Percentiles rank a stretch among this genome's conserved stretches.
Conservation (phyloP, 2,888 invertebrate species). For the Aspidiotus rigidus region DNA sequence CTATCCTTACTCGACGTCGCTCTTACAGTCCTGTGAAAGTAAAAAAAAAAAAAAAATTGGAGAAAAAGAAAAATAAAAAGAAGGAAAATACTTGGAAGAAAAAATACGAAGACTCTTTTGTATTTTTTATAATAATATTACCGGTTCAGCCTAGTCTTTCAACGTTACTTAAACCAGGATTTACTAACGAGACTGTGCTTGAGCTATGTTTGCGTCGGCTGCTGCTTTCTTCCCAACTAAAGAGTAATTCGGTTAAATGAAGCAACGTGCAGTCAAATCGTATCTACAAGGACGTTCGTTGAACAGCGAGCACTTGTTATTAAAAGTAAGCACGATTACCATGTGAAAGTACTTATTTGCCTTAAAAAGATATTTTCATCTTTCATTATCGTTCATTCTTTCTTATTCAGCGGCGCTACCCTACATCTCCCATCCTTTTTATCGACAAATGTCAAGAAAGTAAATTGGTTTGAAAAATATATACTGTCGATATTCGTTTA, state of each 20-base stretch:
- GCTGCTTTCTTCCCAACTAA: background rate
- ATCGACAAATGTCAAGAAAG: no score
- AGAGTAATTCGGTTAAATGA: conserved; percentile 2
- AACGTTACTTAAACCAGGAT: background rate
- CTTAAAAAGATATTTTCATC: conserved; percentile 4
- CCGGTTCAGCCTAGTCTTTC: background rate
- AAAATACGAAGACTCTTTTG: background rate
- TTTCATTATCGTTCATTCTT: background rate
- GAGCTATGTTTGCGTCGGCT: no score
- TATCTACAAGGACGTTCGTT: conserved; percentile 2
- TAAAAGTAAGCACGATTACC: conserved; percentile 2
- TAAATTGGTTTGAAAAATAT: no score
- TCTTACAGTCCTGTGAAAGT: no score
- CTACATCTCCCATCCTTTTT: background rate
- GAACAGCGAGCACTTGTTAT: conserved; percentile 1
- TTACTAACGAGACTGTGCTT: background rate
- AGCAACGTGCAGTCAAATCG: background rate
- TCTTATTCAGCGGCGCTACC: background rate
- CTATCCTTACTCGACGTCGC: background rate
- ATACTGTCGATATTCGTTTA: no score
- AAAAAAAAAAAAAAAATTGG: no score
- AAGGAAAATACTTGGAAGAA: background rate
- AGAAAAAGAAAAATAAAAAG: no score
- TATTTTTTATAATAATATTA: conserved; percentile 3
- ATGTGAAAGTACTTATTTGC: conserved; percentile 4